Percentiles rank a stretch among this genome's conserved stretches.
Evolutionary conservation across 2,113 vertebrate species (phyloP).

Genomic region (Procavia capensis): DNA sequence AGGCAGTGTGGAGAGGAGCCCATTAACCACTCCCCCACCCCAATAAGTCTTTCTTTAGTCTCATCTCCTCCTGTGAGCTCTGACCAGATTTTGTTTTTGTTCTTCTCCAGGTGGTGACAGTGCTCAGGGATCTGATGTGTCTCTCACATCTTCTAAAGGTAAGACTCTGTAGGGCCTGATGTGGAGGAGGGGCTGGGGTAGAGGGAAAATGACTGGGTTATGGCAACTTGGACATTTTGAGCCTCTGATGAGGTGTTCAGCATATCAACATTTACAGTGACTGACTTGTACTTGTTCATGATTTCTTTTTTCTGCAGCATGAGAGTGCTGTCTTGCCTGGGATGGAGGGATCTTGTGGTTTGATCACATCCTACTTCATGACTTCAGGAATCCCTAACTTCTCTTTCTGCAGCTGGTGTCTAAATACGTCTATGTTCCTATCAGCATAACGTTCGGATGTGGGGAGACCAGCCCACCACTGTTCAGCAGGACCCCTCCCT

Average conservation of each 20-base stretch:
- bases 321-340: not conserved
- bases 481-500: no score
- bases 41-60: not conserved
- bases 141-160: not conserved
- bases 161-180: not conserved
- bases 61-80: not conserved
- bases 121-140: not conserved
- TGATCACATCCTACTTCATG: not conserved
- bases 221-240: not conserved
- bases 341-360: not conserved
- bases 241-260: not conserved
- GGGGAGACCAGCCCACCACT: not conserved
- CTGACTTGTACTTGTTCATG: not conserved
- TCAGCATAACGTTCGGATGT: not conserved
- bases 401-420: not conserved
- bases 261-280: fast-evolving
- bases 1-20: not conserved
- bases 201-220: not conserved
- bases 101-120: not conserved
- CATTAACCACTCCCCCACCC: no score
- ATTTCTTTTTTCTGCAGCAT: not conserved
- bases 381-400: not conserved
- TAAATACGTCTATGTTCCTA: not conserved
- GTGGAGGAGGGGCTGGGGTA: not conserved
- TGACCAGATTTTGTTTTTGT: not conserved